A percentile compares a stretch with the other conserved stretches of the same genome.
These are phyloP conservation scores for Passer montanus DNA, from an alignment of 2,113 vertebrate genomes.

Conservation along the genomic window DNA sequence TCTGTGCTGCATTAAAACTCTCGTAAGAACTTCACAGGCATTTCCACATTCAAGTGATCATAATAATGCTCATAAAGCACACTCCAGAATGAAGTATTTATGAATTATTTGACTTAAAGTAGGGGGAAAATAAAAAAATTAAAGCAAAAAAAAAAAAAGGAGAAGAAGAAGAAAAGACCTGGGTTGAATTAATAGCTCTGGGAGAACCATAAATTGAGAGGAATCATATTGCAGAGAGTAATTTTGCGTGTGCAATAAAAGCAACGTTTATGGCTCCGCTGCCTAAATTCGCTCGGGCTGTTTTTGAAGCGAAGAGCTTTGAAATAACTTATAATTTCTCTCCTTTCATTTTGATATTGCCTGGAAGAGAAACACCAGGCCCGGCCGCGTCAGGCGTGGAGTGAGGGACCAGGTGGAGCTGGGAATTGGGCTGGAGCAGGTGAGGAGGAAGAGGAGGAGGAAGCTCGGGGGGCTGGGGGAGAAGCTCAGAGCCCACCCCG, in stretches of 20 bases:
- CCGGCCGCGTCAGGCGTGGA: accelerated
- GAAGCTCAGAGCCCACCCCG: neutral
- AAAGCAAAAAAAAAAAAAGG: neutral
- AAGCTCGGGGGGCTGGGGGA: accelerated
- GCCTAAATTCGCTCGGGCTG: neutral
- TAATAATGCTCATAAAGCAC: constrained; percentile 10
- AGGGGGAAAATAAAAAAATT: neutral
- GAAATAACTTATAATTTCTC: neutral
- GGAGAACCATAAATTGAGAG: constrained; percentile 22
- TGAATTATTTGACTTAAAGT: constrained; percentile 25
- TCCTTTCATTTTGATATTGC: neutral
- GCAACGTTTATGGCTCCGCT: neutral
- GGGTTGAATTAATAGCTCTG: constrained; percentile 34
- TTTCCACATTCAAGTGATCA: constrained; percentile 1
- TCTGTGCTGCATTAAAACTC: constrained; percentile 7
- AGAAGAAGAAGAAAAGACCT: neutral
- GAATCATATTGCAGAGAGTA: constrained; percentile 20
- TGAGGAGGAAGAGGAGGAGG: neutral
- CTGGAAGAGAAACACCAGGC: neutral
- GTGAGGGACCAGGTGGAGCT: neutral
- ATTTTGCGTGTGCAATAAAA: constrained; percentile 25
- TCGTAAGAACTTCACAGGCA: neutral
- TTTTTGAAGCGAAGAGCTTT: constrained; percentile 30
- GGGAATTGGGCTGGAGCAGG: neutral
- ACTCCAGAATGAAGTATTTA: neutral